Percentiles rank a stretch among this genome's conserved stretches.
These are phyloP conservation scores for Prosopocoilus inquinatus DNA, from an alignment of 2,888 invertebrate genomes.

Conservation along the genomic window DNA sequence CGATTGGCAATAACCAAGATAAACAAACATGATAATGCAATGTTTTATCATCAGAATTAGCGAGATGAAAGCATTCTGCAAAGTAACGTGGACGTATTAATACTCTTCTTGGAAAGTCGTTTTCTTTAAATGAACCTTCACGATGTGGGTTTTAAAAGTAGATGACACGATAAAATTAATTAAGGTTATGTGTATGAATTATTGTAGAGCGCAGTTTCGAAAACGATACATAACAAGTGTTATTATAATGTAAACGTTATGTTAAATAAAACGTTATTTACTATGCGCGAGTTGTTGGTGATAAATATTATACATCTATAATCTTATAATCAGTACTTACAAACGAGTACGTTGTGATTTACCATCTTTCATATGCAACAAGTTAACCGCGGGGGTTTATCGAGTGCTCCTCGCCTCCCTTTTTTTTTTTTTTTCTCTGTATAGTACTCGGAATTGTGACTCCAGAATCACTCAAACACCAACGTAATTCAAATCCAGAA, in stretches of 20 bases:
- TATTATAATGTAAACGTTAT: slow-evolving; percentile 17
- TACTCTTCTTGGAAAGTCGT: too few species aligned
- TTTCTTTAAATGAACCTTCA: too few species aligned
- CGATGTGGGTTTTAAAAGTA: neutral
- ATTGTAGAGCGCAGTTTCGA: neutral
- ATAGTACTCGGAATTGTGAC: neutral
- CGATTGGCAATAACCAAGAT: too few species aligned
- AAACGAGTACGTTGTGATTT: slow-evolving; percentile 30
- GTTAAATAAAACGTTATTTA: slow-evolving; percentile 17
- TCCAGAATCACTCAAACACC: slow-evolving; percentile 1
- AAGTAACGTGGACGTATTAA: too few species aligned
- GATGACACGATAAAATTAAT: slow-evolving; percentile 14
- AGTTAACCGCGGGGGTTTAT: slow-evolving; percentile 34
- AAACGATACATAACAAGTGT: slow-evolving; percentile 9
- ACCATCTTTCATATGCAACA: slow-evolving; percentile 36
- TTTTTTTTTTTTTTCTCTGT: neutral
- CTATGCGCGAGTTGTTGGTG: slow-evolving; percentile 12
- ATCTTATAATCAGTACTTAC: slow-evolving; percentile 23
- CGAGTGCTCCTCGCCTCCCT: slow-evolving; percentile 7
- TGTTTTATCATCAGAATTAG: too few species aligned
- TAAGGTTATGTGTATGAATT: slow-evolving; percentile 12
- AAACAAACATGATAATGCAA: too few species aligned
- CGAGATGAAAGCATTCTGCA: too few species aligned
- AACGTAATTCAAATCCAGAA: slow-evolving; percentile 13
- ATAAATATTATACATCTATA: slow-evolving; percentile 21